Evolutionary conservation across 2,797 vertebrate genomes (phyloP).

Genomic region (Rhynchotus rufescens): DNA sequence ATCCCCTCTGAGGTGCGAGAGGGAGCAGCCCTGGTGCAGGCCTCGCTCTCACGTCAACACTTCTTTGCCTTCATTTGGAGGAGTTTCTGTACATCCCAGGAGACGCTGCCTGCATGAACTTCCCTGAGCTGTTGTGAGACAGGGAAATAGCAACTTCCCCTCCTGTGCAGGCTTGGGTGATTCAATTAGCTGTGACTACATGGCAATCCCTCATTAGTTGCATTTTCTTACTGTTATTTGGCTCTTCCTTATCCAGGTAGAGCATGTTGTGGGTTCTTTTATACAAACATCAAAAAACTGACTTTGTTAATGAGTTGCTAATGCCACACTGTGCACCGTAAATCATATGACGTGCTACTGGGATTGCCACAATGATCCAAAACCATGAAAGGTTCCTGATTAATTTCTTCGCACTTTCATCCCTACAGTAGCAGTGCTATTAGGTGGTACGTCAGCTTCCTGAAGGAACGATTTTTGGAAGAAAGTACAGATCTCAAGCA

Average conservation of each 20-base stretch:
- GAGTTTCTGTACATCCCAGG: not conserved
- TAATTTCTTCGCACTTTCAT: constrained; percentile 56
- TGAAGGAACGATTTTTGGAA: not conserved
- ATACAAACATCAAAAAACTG: not conserved
- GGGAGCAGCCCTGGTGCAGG: not conserved
- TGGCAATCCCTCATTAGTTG: not conserved
- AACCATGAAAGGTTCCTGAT: constrained; percentile 16
- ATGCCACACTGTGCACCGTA: not conserved
- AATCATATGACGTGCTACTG: not conserved
- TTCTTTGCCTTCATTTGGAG: not conserved
- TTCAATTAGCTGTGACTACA: not conserved
- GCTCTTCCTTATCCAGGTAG: not conserved
- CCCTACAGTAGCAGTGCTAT: not conserved
- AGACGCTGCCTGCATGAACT: not conserved
- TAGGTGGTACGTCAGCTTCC: constrained; percentile 31
- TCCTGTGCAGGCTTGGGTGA: not conserved
- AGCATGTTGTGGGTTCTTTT: not conserved
- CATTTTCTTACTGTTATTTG: not conserved
- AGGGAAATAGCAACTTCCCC: not conserved
- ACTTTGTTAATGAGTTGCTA: constrained; percentile 47
- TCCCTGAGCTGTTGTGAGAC: not conserved
- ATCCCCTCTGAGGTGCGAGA: not conserved
- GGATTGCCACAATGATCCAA: constrained; percentile 29
- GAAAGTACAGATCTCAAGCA: constrained; percentile 26
- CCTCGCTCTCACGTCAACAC: not conserved